Percentiles rank a stretch among this genome's conserved stretches.
Evolutionary conservation across 2,797 vertebrate genomes (phyloP).

Genomic region (Myotis planiceps): DNA sequence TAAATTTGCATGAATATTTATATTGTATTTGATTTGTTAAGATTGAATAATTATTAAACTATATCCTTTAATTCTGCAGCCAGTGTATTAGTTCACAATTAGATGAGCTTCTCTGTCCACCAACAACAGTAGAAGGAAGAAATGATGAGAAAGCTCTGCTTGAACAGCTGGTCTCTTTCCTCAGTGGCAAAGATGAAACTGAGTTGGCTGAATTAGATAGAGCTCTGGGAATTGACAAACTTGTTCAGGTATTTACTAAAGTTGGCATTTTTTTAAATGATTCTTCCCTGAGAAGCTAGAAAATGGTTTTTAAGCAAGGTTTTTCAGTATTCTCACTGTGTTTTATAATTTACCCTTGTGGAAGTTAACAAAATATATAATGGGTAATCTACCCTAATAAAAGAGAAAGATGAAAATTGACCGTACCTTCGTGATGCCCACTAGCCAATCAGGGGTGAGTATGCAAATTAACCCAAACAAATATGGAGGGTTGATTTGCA

Average conservation of each 20-base stretch:
- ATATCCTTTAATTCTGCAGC: constrained; percentile 81
- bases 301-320: neutral
- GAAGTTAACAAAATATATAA: constrained; percentile 42
- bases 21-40: neutral
- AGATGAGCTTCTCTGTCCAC: constrained; percentile 95
- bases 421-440: no score
- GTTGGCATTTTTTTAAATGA: neutral
- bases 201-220: constrained; percentile 95
- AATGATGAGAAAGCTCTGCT: constrained; percentile 96
- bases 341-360: constrained; percentile 41
- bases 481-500: no score
- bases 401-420: no score
- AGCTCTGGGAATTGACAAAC: constrained; percentile 97
- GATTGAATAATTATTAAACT: constrained; percentile 32
- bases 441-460: no score
- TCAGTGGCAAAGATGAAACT: constrained; percentile 96
- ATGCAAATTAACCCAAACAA: no score
- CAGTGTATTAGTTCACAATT: constrained; percentile 93
- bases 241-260: constrained; percentile 92
- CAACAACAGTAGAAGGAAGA: constrained; percentile 93
- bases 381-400: neutral
- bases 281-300: neutral
- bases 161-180: constrained; percentile 95
- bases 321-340: neutral
- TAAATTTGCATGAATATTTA: neutral